These are phyloP conservation scores for Zaprionus gabonicus DNA, from an alignment of 1,140 invertebrate genomes.

Conservation along the genomic window DNA sequence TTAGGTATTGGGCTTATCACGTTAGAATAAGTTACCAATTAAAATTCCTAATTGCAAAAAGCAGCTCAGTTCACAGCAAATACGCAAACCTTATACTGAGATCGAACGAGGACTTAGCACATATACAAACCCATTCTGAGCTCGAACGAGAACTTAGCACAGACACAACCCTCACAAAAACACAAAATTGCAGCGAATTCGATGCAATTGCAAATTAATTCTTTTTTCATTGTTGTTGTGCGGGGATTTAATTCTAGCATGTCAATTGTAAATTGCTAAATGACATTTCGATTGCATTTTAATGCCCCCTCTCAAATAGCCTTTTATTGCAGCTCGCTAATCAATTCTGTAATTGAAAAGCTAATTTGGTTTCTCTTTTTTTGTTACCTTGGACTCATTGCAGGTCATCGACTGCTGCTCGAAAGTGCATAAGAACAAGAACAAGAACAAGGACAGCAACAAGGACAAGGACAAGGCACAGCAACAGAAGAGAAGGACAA, in stretches of 20 bases:
- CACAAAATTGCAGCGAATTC: not conserved
- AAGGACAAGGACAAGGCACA: not conserved
- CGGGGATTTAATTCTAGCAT: not conserved
- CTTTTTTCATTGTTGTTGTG: not conserved
- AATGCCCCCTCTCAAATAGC: not conserved
- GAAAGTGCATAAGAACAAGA: not conserved
- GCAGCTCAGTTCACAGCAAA: not conserved
- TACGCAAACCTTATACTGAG: not conserved
- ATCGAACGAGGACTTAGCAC: not conserved
- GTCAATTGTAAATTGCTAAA: not conserved
- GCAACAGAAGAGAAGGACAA: not conserved
- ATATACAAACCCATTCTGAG: not conserved
- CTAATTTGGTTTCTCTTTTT: not conserved
- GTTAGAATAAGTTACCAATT: too few relatives aligned
- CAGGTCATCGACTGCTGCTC: slow-evolving; percentile 22
- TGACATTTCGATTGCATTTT: slow-evolving; percentile 4
- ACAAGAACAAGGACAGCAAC: slow-evolving; percentile 10
- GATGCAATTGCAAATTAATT: not conserved
- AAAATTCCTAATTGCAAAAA: not conserved
- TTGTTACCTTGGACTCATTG: slow-evolving; percentile 12
- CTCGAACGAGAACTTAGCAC: not conserved
- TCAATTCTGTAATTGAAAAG: not conserved
- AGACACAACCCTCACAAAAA: not conserved
- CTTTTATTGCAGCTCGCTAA: not conserved
- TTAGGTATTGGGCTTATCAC: too few relatives aligned